phyloP scores from a whole-genome alignment of 2,888 invertebrate genomes.

The Laothoe populi region DNA sequence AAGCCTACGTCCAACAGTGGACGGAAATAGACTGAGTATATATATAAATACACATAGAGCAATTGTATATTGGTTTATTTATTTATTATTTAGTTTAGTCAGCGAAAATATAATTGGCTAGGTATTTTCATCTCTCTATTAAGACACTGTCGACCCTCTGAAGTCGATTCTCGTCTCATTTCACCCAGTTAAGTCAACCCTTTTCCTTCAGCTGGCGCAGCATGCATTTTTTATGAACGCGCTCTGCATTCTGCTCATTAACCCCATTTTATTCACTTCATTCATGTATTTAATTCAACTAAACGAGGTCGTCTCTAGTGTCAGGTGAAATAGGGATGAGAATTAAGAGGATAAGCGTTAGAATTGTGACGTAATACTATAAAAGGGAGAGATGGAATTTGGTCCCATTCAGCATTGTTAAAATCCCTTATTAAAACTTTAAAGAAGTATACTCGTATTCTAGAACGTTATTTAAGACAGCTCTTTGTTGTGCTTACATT shows the following conservation, averaged over 20 bases:
- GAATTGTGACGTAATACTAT: neutral
- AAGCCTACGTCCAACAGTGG: no score
- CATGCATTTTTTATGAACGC: neutral
- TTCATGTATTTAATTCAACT: neutral
- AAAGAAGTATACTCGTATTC: no score
- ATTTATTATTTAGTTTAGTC: no score
- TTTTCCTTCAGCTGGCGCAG: neutral
- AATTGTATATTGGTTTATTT: no score
- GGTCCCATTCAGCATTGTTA: no score
- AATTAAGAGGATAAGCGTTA: neutral
- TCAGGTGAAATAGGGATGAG: neutral
- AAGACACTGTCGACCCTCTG: neutral
- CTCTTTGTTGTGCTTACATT: no score
- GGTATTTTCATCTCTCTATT: neutral
- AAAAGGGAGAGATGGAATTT: neutral
- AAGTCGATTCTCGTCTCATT: neutral
- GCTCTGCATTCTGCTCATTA: neutral
- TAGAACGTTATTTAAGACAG: no score
- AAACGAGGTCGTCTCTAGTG: neutral
- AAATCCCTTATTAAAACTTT: no score
- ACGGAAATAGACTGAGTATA: no score
- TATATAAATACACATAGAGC: no score
- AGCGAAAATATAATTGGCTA: no score
- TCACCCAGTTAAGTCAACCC: neutral
- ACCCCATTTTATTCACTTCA: constrained; percentile 1